Evolutionary conservation across 2,888 invertebrate species (phyloP).

Genomic region (Drosophila ustulata): DNA sequence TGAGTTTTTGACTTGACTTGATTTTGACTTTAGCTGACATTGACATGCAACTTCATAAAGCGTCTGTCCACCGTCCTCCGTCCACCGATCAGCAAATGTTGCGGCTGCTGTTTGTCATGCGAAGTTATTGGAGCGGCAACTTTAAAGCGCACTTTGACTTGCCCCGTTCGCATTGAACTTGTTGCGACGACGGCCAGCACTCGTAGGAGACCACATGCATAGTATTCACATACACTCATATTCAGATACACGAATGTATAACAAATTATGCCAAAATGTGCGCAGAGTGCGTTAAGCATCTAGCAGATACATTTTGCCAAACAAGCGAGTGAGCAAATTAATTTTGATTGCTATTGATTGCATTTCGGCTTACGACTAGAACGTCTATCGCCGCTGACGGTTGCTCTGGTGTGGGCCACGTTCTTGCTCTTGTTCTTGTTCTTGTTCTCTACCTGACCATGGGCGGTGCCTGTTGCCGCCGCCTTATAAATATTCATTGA

Average conservation of each 20-base stretch:
- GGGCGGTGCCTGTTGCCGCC: constrained; percentile 67
- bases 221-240: constrained; percentile 8
- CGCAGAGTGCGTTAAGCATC: constrained; percentile 69
- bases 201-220: constrained; percentile 23
- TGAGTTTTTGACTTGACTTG: constrained; percentile 45
- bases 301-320: constrained; percentile 63
- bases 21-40: constrained; percentile 68
- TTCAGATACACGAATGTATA: constrained; percentile 19
- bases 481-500: constrained; percentile 74
- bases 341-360: constrained; percentile 76
- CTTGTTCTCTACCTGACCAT: constrained; percentile 67
- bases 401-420: constrained; percentile 65
- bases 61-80: constrained; percentile 4
- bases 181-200: constrained; percentile 37
- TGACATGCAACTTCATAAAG: constrained; percentile 78
- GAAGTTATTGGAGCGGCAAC: constrained; percentile 77
- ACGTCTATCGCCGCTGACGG: constrained; percentile 19
- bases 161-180: constrained; percentile 73
- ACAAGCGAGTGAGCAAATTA: constrained; percentile 71
- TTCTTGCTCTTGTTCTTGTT: constrained; percentile 59
- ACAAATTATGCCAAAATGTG: constrained; percentile 63
- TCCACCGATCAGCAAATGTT: constrained; percentile 5
- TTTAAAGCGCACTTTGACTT: constrained; percentile 73
- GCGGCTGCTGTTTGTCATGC: constrained; percentile 32
- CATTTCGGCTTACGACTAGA: constrained; percentile 18